These are phyloP conservation scores for Pelodiscus sinensis DNA, from an alignment of 2,113 vertebrate genomes.

Conservation along the genomic window DNA sequence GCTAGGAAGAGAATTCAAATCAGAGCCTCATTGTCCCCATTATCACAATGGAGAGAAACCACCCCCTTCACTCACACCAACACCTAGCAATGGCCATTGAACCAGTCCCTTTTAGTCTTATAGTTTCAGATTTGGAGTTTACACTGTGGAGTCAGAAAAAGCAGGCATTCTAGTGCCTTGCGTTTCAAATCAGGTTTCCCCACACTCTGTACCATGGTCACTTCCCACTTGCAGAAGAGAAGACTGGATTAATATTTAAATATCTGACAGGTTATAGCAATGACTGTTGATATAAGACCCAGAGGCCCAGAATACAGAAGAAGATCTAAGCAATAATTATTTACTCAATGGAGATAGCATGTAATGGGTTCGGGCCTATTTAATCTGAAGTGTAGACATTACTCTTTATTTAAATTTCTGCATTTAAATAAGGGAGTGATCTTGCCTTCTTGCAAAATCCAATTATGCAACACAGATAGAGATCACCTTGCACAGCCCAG, in stretches of 20 bases:
- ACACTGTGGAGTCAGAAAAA: too few species aligned
- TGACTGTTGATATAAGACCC: neutral
- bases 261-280: neutral
- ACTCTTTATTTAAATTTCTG: constrained; percentile 3
- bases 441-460: constrained; percentile 10
- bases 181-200: neutral
- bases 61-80: neutral
- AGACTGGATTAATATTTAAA: neutral
- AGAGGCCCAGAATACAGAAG: neutral
- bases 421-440: constrained; percentile 21
- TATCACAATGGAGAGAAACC: constrained; percentile 26
- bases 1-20: constrained; percentile 36
- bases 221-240: neutral
- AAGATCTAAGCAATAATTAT: neutral
- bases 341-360: constrained; percentile 14
- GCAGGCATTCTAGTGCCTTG: neutral
- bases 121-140: neutral
- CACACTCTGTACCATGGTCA: neutral
- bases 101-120: neutral
- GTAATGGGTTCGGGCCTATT: constrained; percentile 2
- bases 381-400: neutral
- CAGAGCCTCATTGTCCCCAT: constrained; percentile 51
- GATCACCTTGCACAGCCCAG: neutral
- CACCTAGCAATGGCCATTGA: neutral
- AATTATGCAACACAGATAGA: constrained; percentile 3